Base-by-base conservation (phyloP, 2,113 vertebrate genomes). In the Nothobranchius furzeri region DNA sequence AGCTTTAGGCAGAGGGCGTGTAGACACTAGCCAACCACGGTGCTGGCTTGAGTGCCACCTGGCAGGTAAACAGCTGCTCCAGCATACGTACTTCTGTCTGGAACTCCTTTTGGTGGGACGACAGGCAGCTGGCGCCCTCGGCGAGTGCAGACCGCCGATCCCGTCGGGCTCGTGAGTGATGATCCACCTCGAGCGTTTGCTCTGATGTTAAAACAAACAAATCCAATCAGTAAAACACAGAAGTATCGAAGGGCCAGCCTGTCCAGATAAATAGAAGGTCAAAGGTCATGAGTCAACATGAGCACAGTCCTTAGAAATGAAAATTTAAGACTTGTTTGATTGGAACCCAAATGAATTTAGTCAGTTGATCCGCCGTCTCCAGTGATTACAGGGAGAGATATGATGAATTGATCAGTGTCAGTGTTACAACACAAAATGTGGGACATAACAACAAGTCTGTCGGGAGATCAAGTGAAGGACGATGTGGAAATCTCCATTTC, bases 61-160 rank as follows among this genome's bases (percentile, higher is more conserved):
- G 1, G 40, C 24, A 65, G 35, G 10, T 67, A 40, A 45, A 35
- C 7, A 36, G 15, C 36, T 12, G 52, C 13, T 35, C 15, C 36
- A 47, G 47, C 3, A 45, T 2, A 76, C 85, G 0, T 92, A 99
- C 96, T 95, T 95, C 95, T 95, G 79, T 98, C 96, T 67, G 93
- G 45, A 0, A 94, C 88, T 11, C 94, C 95, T 88, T 96, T 97
- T 12, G 94, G 92, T 0, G 96, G 97, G 58, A 97, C 90, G 51
- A 93, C 85, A 0, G 97, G 97, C 61, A 98, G 89, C 78, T 97
- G 96, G 9, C 97, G 95, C 60, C 93, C 96, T 82, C 94, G 90
- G 53, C 94, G 87, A 71, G 92, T 90, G 73, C 75, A 91, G 72
- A 92, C 79, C 0, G 96, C 95, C 3, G 95, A 95, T 62, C 94